Conservation (phyloP, 2,888 invertebrate genomes). For the Epinotia ramella region DNA sequence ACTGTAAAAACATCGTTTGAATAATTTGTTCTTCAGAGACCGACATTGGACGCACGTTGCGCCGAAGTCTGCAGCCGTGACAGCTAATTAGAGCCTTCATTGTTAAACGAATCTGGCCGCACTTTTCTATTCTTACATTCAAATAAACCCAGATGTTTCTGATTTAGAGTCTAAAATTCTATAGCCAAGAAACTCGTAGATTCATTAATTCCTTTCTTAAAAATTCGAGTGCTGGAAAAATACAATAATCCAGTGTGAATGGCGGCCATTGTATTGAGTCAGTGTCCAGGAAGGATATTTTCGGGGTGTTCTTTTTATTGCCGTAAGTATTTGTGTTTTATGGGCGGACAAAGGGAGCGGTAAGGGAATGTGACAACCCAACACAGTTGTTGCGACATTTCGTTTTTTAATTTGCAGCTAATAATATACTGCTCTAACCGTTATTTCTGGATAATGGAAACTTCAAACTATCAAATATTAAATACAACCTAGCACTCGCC, state of each 20-base stretch:
- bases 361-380: constrained; percentile 75
- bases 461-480: no score
- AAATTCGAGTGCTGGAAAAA: constrained; percentile 82
- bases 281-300: constrained; percentile 84
- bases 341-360: constrained; percentile 75
- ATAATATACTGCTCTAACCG: not conserved
- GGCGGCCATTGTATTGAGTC: constrained; percentile 80
- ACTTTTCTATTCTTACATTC: constrained; percentile 54
- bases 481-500: not conserved
- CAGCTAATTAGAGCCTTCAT: constrained; percentile 84
- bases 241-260: constrained; percentile 83
- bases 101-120: constrained; percentile 80
- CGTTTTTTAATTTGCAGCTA: constrained; percentile 52
- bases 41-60: constrained; percentile 67
- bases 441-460: not conserved
- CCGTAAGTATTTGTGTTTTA: constrained; percentile 85
- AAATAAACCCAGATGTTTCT: constrained; percentile 55
- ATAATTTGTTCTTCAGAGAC: constrained; percentile 81
- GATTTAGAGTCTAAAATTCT: constrained; percentile 62
- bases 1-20: constrained; percentile 81
- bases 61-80: constrained; percentile 76
- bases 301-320: constrained; percentile 82
- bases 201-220: constrained; percentile 81
- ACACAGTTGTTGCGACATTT: constrained; percentile 66
- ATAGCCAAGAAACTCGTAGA: constrained; percentile 54